Evolutionary conservation across 2,113 vertebrate genomes (phyloP), one percentile per base, ranked within the genome.

Genomic region (Rhea americana): DNA sequence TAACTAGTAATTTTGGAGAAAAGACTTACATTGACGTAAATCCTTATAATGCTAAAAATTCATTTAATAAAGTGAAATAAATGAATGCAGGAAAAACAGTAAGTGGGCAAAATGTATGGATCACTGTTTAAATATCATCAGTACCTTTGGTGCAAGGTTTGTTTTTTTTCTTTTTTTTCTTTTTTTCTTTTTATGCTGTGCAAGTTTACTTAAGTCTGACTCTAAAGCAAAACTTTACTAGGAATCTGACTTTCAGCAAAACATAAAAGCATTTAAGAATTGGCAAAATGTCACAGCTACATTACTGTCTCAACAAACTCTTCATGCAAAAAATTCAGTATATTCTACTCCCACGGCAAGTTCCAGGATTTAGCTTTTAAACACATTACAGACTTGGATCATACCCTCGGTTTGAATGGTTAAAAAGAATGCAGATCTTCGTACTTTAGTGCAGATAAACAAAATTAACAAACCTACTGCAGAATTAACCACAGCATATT

Each of bases 251-350:
- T 95, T 96, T 86, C 95, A 95, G 86, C 92, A 95, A 94, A 91
- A 96, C 13, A 87, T 85, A 95, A 95, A 98, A 97, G 96, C 94
- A 93, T 96, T 95, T 93, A 95, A 97, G 94, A 96, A 97, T 93
- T 97, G 97, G 97, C 97, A 97, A 98, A 96, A 95, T 75, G 94
- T 97, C 94, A 96, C 95, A 96, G 96, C 95, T 97, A 96, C 92
- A 28, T 96, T 91, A 95, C 93, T 95, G 96, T 96, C 96, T 97
- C 97, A 97, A 97, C 96, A 95, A 97, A 97, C 90, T 97, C 94
- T 96, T 96, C 96, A 96, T 97, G 96, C 96, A 97, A 74, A 98
- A 97, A 96, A 92, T 94, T 96, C 90, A 93, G 91, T 94, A 97
- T 97, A 97, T 94, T 97, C 95, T 97, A 97, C 90, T 96, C 87